Evolutionary conservation across 53 echinoderm and acorn worm species (phyloP).

Genomic region (Apostichopus leukothele): DNA sequence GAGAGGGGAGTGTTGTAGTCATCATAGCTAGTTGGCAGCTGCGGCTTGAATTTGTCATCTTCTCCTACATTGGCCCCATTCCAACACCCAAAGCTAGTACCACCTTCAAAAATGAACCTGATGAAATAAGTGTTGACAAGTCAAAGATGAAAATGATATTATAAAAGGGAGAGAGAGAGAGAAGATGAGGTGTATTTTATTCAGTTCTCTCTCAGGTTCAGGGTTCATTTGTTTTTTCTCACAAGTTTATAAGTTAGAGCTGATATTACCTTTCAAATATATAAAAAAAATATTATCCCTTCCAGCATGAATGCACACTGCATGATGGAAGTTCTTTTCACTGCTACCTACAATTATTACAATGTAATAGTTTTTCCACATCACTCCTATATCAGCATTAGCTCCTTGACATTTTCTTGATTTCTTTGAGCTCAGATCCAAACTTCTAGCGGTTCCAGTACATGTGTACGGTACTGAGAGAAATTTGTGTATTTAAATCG

Average conservation of each 20-base stretch:
- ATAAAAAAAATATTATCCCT: too few relatives aligned
- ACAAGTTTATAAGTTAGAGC: too few relatives aligned
- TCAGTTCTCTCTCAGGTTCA: not conserved
- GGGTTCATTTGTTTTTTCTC: not conserved
- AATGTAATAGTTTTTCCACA: not conserved
- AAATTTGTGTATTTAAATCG: too few relatives aligned
- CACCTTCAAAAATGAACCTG: constrained; percentile 99
- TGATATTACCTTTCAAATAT: too few relatives aligned
- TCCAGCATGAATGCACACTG: too few relatives aligned
- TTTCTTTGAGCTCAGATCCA: too few relatives aligned
- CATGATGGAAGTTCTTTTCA: too few relatives aligned
- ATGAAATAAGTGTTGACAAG: too few relatives aligned
- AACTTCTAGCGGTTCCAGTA: too few relatives aligned
- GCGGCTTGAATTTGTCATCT: constrained; percentile 57
- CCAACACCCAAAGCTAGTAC: constrained; percentile 97
- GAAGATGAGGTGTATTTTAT: not conserved
- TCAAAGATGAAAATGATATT: not conserved
- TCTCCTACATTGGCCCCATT: constrained; percentile 78
- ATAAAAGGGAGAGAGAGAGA: not conserved
- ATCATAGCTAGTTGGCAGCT: constrained; percentile 81
- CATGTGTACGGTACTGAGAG: too few relatives aligned
- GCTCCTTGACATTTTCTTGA: constrained; percentile 48
- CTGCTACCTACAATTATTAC: too few relatives aligned
- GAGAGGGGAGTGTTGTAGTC: constrained; percentile 93
- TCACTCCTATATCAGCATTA: constrained; percentile 84